Evolutionary conservation across 1,140 invertebrate genomes (phyloP).

Genomic region (Drosophila ambigua): DNA sequence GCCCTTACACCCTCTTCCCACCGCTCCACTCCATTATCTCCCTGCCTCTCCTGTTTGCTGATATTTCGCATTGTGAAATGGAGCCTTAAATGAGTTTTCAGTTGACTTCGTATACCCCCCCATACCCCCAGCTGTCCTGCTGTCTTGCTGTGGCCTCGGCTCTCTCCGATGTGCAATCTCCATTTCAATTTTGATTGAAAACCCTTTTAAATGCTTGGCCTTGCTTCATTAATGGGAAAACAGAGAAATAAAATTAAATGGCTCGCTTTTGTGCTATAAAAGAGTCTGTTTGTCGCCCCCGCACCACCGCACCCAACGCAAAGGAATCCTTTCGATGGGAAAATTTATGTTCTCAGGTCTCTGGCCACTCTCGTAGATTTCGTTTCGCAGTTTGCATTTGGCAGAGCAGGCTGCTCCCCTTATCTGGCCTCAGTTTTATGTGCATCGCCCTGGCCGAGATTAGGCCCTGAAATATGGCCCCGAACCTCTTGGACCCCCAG

Average conservation of each 20-base stretch:
- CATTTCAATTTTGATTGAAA: conserved; percentile 66
- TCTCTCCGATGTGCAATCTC: conserved; percentile 4
- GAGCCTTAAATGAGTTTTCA: conserved; percentile 79
- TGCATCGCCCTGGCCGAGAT: conserved; percentile 42
- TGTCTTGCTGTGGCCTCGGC: conserved; percentile 18
- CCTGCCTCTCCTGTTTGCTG: neutral
- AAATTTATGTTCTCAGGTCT: conserved; percentile 46
- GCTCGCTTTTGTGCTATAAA: conserved; percentile 41
- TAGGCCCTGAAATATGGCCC: conserved; percentile 62
- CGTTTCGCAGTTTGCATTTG: conserved; percentile 45
- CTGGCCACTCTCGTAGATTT: conserved; percentile 29
- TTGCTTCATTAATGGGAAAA: conserved; percentile 50
- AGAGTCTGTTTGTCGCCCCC: neutral
- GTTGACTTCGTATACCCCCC: conserved; percentile 71
- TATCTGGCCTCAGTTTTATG: conserved; percentile 58
- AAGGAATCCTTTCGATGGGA: conserved; percentile 28
- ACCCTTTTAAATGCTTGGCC: conserved; percentile 38
- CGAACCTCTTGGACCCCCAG: conserved; percentile 18
- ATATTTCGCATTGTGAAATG: conserved; percentile 68
- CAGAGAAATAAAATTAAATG: conserved; percentile 44
- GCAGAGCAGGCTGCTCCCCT: conserved; percentile 11
- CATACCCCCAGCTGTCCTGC: no score
- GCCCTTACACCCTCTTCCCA: neutral
- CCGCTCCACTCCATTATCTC: conserved; percentile 1
- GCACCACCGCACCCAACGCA: no score